Conservation (phyloP, 1,140 invertebrate genomes). For the Drosophila pandora region DNA sequence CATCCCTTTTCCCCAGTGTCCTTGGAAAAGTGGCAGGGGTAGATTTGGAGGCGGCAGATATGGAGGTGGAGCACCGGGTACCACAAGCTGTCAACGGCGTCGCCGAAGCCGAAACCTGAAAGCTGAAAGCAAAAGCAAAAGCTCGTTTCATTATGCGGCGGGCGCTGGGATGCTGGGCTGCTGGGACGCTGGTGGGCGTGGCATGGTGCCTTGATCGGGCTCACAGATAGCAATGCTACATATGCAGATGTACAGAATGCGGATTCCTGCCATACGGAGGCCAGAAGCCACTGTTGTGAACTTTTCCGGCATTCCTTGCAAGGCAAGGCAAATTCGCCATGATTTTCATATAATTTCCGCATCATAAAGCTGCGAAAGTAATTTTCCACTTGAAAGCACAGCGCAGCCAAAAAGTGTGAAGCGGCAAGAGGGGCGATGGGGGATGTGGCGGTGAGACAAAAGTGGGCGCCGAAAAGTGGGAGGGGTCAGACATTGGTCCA, state of each 20-base stretch:
- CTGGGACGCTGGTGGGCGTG: conserved; percentile 10
- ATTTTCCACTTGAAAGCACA: conserved; percentile 83
- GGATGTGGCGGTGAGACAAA: conserved; percentile 11
- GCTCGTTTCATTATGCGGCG: conserved; percentile 70
- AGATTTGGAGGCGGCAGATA: conserved; percentile 9
- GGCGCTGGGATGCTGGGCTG: background rate
- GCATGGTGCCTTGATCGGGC: conserved; percentile 63
- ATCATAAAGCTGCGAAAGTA: conserved; percentile 84
- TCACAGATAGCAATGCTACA: conserved; percentile 64
- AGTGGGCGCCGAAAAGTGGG: conserved; percentile 1
- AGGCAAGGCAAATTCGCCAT: conserved; percentile 73
- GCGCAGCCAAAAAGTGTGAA: conserved; percentile 63
- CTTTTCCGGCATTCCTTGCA: conserved; percentile 64
- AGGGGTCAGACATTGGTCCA: conserved; percentile 50
- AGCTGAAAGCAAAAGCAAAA: conserved; percentile 38
- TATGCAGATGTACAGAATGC: conserved; percentile 61
- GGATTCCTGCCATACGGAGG: conserved; percentile 21
- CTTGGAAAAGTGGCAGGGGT: background rate
- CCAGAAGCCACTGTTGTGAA: conserved; percentile 21
- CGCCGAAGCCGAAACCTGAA: conserved; percentile 28
- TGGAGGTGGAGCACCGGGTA: conserved; percentile 19
- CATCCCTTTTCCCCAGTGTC: conserved; percentile 6
- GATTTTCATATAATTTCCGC: conserved; percentile 84
- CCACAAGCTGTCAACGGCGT: conserved; percentile 59
- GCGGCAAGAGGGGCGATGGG: conserved; percentile 1